phyloP scores from a whole-genome alignment of 2,888 invertebrate species.

The Sarcophaga rosellei region DNA sequence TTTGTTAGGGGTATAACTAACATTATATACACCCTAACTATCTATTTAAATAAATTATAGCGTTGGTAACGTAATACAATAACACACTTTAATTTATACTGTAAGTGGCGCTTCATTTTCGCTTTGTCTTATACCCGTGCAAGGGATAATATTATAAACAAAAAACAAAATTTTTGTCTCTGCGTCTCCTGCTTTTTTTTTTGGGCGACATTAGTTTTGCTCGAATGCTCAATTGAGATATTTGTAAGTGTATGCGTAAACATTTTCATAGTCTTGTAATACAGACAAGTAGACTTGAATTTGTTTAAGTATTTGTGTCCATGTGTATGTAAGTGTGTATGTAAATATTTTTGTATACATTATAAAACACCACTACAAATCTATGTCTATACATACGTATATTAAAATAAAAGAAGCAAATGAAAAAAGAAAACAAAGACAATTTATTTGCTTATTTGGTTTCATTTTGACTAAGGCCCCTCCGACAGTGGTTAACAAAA shows the following conservation, averaged over 20 bases:
- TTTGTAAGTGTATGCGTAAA: constrained; percentile 55
- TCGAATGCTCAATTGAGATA: constrained; percentile 69
- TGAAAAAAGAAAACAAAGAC: constrained; percentile 1
- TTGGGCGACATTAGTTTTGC: constrained; percentile 68
- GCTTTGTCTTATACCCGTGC: no score
- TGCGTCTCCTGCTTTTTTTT: neutral
- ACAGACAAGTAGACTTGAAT: neutral
- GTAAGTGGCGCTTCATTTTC: no score
- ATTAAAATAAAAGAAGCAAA: neutral
- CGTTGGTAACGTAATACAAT: no score
- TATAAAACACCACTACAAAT: neutral
- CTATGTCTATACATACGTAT: constrained; percentile 1
- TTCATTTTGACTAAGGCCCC: neutral
- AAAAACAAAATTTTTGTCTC: constrained; percentile 2
- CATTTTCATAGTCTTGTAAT: constrained; percentile 32
- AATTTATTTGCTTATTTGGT: constrained; percentile 38
- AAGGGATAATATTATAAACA: neutral
- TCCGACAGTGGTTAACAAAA: neutral
- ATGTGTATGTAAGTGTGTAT: neutral
- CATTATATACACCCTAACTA: no score
- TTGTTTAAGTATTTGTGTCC: neutral
- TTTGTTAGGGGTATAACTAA: no score
- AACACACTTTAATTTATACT: no score
- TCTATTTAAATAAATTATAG: no score
- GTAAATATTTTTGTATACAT: neutral